phyloP scores from a whole-genome alignment of 1,140 invertebrate species.

The Drosophila asahinai region DNA sequence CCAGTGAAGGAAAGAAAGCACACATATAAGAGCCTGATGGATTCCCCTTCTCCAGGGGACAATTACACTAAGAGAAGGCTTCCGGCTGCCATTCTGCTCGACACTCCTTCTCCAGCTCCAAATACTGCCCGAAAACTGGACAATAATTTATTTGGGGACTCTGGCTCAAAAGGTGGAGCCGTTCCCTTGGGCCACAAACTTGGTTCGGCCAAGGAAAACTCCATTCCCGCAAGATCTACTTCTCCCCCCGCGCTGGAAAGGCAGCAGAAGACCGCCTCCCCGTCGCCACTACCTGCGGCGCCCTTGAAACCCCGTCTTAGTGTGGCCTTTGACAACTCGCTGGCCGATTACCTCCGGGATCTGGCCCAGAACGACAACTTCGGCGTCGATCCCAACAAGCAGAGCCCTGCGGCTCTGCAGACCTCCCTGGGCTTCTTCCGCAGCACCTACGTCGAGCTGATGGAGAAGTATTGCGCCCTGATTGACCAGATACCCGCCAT shows the following conservation, averaged over 20 bases:
- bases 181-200: constrained; percentile 3
- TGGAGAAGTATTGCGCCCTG: constrained; percentile 80
- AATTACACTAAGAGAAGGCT: background rate
- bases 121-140: background rate
- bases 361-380: constrained; percentile 70
- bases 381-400: constrained; percentile 52
- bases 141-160: background rate
- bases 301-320: constrained; percentile 52
- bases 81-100: background rate
- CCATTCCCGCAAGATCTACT: background rate
- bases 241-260: background rate
- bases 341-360: constrained; percentile 65
- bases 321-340: constrained; percentile 70
- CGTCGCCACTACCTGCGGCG: background rate
- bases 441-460: constrained; percentile 66
- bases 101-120: background rate
- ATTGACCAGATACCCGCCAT: constrained; percentile 79
- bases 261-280: background rate
- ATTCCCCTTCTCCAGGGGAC: background rate
- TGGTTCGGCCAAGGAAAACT: constrained; percentile 28
- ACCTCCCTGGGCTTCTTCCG: constrained; percentile 53
- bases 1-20: background rate
- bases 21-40: background rate
- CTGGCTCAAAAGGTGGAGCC: background rate
- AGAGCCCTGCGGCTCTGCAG: constrained; percentile 43